Base-by-base conservation (phyloP, 2,113 vertebrate genomes). In the Henicopernis longicauda region DNA sequence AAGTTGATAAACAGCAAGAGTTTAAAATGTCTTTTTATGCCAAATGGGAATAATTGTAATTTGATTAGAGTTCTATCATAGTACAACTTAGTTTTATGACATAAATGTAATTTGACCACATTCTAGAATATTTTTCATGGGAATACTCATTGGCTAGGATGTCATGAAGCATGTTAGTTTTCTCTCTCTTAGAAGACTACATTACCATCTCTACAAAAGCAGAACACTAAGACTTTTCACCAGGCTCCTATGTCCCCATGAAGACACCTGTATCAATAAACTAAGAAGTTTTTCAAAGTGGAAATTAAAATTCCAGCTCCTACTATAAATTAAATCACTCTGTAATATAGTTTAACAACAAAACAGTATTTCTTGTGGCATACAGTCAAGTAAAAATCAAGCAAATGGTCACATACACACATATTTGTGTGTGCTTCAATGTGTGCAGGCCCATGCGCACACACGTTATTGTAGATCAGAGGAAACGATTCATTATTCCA, bases 21-120 rank as follows among this genome's bases (percentile, higher is more conserved):
- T 49, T 36, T 40, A 10, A 54, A 58, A 82, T 76, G 83, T 82
- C 61, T 76, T 90, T 70, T 67, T 74, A 34, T 55, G 55, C 44
- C 90, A 95, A 90, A 76, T 89, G 10, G 49, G 95, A 87, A 93
- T 85, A 93, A 89, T 65, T 74, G 19, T 47, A 80, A 95, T 93
- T 77, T 78, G 38, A 77, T 97, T 90, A 94, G 34, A 69, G 59
- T 80, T 78, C 34, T 85, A 26, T 67, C 54, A 83, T 40, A 81
- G 31, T 27, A 67, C 7, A 90, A 86, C 42, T 89, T 74, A 12
- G 42, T 65, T 82, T 73, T 89, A 63, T 54, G 42, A 82, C 38
- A 82, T 16, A 79, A 85, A 91, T 32, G 22, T 44, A 91, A 85
- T 95, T 97, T 91, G 81, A 70, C 79, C 40, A 45, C 31, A 31